These are phyloP conservation scores for Smittia sp. DNA, from an alignment of 2,888 invertebrate genomes.

Conservation along the genomic window DNA sequence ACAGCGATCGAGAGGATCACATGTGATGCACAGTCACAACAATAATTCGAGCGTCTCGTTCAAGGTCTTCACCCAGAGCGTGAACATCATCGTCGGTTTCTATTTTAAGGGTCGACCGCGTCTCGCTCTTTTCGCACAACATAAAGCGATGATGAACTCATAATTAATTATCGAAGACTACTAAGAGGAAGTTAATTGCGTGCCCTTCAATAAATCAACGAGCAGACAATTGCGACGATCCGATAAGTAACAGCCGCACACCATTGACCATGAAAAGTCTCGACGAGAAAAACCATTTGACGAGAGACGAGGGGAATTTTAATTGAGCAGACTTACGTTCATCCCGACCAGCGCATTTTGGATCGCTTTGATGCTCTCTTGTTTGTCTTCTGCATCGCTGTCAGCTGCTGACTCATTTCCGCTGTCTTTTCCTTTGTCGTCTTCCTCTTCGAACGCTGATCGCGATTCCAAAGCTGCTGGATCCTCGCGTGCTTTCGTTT, in stretches of 20 bases:
- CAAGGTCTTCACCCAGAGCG: not conserved
- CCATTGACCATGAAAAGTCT: not conserved
- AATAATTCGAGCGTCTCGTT: not conserved
- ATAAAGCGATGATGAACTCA: not conserved
- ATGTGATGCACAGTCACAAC: no score
- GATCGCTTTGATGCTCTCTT: conserved; percentile 1
- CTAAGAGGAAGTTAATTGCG: not conserved
- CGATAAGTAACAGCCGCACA: not conserved
- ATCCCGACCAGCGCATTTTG: conserved; percentile 29
- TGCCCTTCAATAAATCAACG: not conserved
- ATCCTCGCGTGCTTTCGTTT: conserved; percentile 42
- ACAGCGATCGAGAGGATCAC: no score
- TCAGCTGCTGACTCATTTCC: conserved; percentile 60
- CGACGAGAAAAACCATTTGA: not conserved
- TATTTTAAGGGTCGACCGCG: not conserved
- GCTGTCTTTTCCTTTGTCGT: conserved; percentile 51
- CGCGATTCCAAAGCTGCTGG: conserved; percentile 42
- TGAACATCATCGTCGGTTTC: not conserved
- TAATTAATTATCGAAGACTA: not conserved
- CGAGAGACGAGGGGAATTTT: not conserved
- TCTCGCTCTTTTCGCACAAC: not conserved
- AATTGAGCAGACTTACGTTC: conserved; percentile 71
- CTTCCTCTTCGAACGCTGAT: conserved; percentile 43
- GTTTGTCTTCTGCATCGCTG: conserved; percentile 62
- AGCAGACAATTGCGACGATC: not conserved